phyloP scores from a whole-genome alignment of 2,797 vertebrate species.

The Lithobates sylvaticus region DNA sequence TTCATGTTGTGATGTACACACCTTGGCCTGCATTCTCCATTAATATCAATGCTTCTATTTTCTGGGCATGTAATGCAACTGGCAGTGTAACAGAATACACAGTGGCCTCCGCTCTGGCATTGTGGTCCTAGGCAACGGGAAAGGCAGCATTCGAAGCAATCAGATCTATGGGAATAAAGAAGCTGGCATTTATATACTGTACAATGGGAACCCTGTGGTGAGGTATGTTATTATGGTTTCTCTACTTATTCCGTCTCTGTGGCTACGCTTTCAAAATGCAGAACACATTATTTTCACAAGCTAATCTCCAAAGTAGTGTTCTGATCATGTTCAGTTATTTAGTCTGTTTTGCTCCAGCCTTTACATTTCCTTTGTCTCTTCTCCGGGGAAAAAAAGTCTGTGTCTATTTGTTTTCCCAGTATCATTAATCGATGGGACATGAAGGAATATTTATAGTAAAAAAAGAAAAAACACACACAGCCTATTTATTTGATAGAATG shows the following conservation, averaged over 20 bases:
- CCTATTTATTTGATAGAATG: background rate
- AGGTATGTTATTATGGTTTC: conserved; percentile 75
- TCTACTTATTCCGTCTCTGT: conserved; percentile 6
- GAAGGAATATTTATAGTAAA: conserved; percentile 1
- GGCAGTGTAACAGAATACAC: conserved; percentile 93
- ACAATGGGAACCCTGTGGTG: conserved; percentile 90
- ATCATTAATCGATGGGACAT: background rate
- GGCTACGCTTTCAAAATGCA: background rate
- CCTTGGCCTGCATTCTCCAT: background rate
- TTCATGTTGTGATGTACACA: background rate
- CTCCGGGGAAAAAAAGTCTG: background rate
- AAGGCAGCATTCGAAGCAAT: conserved; percentile 91
- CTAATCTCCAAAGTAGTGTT: conserved; percentile 7
- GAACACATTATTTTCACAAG: conserved; percentile 23
- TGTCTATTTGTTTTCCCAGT: background rate
- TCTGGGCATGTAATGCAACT: conserved; percentile 50
- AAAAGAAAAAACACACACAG: background rate
- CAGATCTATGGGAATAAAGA: conserved; percentile 95
- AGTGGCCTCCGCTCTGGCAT: conserved; percentile 91
- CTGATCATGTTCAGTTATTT: background rate
- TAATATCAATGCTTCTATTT: conserved; percentile 54
- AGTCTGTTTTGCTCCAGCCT: background rate
- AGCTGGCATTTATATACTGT: conserved; percentile 93
- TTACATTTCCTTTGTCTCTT: conserved; percentile 1
- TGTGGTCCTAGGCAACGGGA: conserved; percentile 90